Base-by-base conservation (phyloP, 2,113 vertebrate species). In the Urocolius indicus region DNA sequence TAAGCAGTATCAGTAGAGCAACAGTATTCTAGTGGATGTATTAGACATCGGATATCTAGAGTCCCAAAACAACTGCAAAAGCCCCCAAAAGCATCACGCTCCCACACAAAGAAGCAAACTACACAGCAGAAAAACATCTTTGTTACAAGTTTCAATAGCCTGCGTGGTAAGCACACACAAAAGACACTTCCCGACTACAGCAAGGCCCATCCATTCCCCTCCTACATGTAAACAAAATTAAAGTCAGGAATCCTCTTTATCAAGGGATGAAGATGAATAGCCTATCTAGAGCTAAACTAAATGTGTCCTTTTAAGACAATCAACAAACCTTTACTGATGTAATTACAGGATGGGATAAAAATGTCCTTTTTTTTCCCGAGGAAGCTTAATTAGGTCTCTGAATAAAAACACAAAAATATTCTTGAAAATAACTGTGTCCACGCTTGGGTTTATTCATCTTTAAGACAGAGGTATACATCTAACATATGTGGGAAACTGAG, bases 281-380 rank as follows among this genome's bases (percentile, higher is more conserved):
- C 1, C 0, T 14, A 65, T 12, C 15, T 26, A 36, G 9, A 84
- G 55, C 6, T 45, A 16, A 90, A 29, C 10, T 34, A 84, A 87
- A 83, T 13, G 6, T 4, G 52, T 34, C 23, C 7, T 6, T 13
- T 41, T 71, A 49, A 78, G 73, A 85, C 26, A 13, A 23, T 2
- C 7, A 48, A 4, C 3, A 67, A 7, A 22, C 6, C 32, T 75
- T 59, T 58, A 75, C 27, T 67, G 14, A 49, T 27, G 22, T 9
- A 58, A 71, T 49, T 62, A 49, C 30, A 49, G 20, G 85, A 54
- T 5, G 3, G 10, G 23, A 81, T 57, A 57, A 92, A 91, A 81
- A 67, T 2, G 10, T n/a, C 4, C 3, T 0, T 0, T 1, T n/a
- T 34, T 43, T 55, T 20, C 24, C 41, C 6, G 52, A 62, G 43